Conservation (phyloP, 53 echinoderm and acorn worm genomes). For the Henricia sp. region DNA sequence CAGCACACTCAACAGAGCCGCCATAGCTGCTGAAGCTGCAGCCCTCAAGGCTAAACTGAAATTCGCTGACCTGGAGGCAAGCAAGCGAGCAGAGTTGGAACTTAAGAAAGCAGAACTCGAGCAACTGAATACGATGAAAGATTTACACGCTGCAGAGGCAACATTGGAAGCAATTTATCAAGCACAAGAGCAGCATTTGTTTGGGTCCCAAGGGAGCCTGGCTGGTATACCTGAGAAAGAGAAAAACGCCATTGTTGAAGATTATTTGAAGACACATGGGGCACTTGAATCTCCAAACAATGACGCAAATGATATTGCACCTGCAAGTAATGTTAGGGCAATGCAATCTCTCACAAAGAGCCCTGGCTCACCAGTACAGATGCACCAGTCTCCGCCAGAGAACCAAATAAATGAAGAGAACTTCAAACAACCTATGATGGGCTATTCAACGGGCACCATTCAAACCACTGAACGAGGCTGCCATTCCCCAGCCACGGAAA, state of each 20-base stretch:
- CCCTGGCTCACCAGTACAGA: background rate
- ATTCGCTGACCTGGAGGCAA: conserved; percentile 8
- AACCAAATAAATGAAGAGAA: background rate
- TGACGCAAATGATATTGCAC: background rate
- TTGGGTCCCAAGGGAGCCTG: conserved; percentile 20
- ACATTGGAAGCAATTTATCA: conserved; percentile 17
- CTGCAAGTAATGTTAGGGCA: background rate
- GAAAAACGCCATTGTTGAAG: background rate
- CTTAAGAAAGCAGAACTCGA: conserved; percentile 34
- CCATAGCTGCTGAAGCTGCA: conserved; percentile 24
- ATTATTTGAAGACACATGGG: background rate
- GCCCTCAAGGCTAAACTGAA: conserved; percentile 26
- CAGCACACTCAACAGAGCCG: background rate
- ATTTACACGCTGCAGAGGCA: conserved; percentile 12
- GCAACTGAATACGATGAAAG: conserved; percentile 17
- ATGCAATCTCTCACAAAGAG: background rate
- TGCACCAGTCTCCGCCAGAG: background rate
- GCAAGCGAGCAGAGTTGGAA: conserved; percentile 28
- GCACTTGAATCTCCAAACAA: background rate
- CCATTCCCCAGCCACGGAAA: background rate
- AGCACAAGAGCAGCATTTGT: background rate
- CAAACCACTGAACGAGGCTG: background rate
- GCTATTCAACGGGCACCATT: background rate
- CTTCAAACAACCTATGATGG: background rate
- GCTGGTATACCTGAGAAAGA: conserved; percentile 1